These are phyloP conservation scores for Dendroctonus ponderosae DNA, from an alignment of 1,140 invertebrate genomes.

Conservation along the genomic window DNA sequence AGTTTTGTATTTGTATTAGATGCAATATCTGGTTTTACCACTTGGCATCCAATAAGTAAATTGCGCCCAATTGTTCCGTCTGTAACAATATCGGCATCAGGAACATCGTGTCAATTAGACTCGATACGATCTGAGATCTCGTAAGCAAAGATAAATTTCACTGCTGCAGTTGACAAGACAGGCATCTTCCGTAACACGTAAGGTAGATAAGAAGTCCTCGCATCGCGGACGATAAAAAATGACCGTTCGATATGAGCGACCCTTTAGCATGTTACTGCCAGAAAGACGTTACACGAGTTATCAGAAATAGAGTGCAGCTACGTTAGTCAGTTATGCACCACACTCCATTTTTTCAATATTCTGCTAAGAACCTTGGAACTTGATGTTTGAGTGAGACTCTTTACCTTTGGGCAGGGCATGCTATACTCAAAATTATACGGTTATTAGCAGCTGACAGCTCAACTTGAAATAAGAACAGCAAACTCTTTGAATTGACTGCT, in stretches of 20 bases:
- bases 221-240: constrained; percentile 23
- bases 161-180: constrained; percentile 29
- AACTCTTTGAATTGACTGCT: no score
- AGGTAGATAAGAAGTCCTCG: constrained; percentile 18
- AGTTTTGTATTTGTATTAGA: no score
- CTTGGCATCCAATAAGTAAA: no score
- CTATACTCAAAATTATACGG: no score
- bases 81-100: neutral
- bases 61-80: no score
- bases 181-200: constrained; percentile 33
- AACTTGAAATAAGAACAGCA: no score
- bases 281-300: constrained; percentile 1
- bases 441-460: no score
- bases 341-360: no score
- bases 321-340: neutral
- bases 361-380: no score
- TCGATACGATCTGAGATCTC: constrained; percentile 23
- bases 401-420: no score
- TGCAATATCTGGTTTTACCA: no score
- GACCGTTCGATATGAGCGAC: constrained; percentile 21
- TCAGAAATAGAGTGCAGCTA: neutral
- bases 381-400: no score
- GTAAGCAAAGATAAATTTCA: constrained; percentile 26
- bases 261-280: constrained; percentile 22
- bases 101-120: constrained; percentile 27